Evolutionary conservation across 2,888 invertebrate genomes (phyloP), one percentile per base, ranked within the genome.

Genomic region (Leptinotarsa haldemani): DNA sequence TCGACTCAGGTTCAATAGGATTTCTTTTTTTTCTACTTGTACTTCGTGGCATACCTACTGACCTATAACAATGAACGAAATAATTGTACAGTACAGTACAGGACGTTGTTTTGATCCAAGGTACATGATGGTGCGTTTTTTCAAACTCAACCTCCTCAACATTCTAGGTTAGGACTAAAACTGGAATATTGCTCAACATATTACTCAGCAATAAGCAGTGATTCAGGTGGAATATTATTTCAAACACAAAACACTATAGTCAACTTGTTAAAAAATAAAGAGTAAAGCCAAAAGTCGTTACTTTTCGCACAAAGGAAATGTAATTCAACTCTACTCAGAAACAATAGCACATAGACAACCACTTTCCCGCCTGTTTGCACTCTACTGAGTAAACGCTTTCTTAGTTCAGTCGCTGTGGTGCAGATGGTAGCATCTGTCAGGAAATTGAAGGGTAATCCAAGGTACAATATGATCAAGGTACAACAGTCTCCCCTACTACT

Each of bases 231-330:
- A 58, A 58, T 58, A 13, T 13, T 12, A 58, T 58, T 25, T n/a
- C 2, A 58, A 58, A 58, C 58, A 58, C 58, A 58, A 58, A 58
- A 58, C 58, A 58, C 58, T 12, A 58, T 58, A 9, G 58, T 58
- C 58, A 22, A 58, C 58, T 22, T 58, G 58, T 52, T 22, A 22
- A 58, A 58, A 22, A 22, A 22, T 22, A 9, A 22, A 58, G 22
- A 58, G 22, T 22, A 58, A 25, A 58, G 16, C 12, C 22, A 22
- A 12, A 52, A 52, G 52, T 52, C 18, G 52, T 52, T 52, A n/a
- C 52, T 58, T 58, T 22, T 22, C 9, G 58, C 9, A 12, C 12
- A 12, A 22, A 22, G 25, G 13, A 58, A 22, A 22, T 9, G 25
- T 58, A 58, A 22, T 22, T 22, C 22, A 12, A 58, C 13, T 58